Percentiles rank a stretch among this genome's conserved stretches.
Evolutionary conservation across 2,888 invertebrate species (phyloP).

Genomic region (Dynastes hyllus): DNA sequence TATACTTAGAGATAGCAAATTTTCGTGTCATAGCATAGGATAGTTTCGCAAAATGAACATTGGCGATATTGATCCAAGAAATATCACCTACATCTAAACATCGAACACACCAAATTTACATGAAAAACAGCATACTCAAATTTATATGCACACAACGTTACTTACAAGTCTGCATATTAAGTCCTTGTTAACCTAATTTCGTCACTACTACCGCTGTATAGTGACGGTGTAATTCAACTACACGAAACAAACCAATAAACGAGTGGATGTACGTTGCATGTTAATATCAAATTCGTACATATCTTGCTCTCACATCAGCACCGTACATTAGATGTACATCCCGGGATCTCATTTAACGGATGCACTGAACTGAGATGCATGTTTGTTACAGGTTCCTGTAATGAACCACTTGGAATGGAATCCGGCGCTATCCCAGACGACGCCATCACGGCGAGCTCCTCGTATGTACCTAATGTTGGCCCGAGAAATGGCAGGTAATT

Average conservation of each 20-base stretch:
- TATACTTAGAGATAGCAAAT: too few relatives aligned
- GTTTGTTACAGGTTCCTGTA: constrained; percentile 74
- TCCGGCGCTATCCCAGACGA: constrained; percentile 80
- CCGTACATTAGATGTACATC: constrained; percentile 23
- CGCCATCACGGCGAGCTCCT: constrained; percentile 81
- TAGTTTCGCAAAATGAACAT: too few relatives aligned
- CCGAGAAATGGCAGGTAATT: constrained; percentile 81
- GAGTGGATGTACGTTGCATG: constrained; percentile 41
- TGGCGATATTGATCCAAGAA: constrained; percentile 4
- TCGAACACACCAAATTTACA: constrained; percentile 13
- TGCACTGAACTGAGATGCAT: constrained; percentile 51
- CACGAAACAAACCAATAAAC: constrained; percentile 47
- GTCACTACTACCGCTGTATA: constrained; percentile 25
- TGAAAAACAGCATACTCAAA: constrained; percentile 23
- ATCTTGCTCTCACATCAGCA: constrained; percentile 26
- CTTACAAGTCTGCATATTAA: constrained; percentile 46
- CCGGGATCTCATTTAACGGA: constrained; percentile 44
- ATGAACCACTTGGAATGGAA: constrained; percentile 81
- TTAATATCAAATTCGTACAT: constrained; percentile 46
- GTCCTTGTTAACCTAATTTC: constrained; percentile 45
- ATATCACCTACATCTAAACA: constrained; percentile 6
- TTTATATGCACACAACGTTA: constrained; percentile 41
- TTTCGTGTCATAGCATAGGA: too few relatives aligned
- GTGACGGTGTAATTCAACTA: constrained; percentile 23
- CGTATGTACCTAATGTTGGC: constrained; percentile 81